Evolutionary conservation across 35 echinoderm and acorn worm genomes (phyloP).

Genomic region (Eucidaris tribuloides): DNA sequence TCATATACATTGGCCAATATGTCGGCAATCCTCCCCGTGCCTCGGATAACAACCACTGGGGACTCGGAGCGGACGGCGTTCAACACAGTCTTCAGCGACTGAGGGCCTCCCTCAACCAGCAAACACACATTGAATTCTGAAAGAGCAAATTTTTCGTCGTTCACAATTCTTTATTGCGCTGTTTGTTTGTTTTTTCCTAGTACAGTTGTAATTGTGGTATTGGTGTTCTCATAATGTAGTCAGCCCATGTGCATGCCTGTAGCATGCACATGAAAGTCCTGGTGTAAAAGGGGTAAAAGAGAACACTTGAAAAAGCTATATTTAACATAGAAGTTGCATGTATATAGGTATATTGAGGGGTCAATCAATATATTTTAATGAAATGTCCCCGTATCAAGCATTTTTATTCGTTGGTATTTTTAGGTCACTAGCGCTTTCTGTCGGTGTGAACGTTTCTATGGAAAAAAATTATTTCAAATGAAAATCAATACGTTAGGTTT

Average conservation of each 20-base stretch:
- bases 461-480: too few relatives aligned
- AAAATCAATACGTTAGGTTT: too few relatives aligned
- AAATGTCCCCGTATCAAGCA: too few relatives aligned
- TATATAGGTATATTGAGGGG: too few relatives aligned
- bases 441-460: too few relatives aligned
- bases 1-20: too few relatives aligned
- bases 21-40: conserved; percentile 5
- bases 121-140: neutral
- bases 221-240: neutral
- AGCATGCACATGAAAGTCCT: neutral
- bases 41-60: neutral
- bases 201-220: neutral
- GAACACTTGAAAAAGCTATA: neutral
- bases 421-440: too few relatives aligned
- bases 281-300: neutral
- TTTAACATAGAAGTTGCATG: too few relatives aligned
- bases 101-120: neutral
- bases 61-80: neutral
- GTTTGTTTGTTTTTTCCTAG: neutral
- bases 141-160: neutral
- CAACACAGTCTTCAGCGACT: neutral
- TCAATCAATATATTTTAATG: too few relatives aligned
- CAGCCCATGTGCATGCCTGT: neutral
- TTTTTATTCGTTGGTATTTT: too few relatives aligned
- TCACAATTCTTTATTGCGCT: neutral